These are phyloP conservation scores for Lasioglossum lativentre DNA, from an alignment of 2,888 invertebrate species.

Conservation along the genomic window DNA sequence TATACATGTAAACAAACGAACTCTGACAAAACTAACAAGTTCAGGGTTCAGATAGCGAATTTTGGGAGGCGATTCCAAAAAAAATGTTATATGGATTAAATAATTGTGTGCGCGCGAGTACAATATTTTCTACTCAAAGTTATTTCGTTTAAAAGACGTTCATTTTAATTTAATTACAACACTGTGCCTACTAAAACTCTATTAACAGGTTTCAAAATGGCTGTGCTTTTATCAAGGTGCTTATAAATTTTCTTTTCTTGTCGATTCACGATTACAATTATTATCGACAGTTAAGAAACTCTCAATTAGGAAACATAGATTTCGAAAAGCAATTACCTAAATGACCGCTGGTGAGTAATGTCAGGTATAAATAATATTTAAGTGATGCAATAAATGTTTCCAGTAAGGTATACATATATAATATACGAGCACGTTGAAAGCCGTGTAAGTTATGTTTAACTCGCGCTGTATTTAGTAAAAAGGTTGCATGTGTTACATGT, in stretches of 20 bases:
- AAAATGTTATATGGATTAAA: too few species aligned
- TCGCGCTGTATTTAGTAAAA: background rate
- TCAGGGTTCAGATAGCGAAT: too few species aligned
- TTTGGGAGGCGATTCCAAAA: too few species aligned
- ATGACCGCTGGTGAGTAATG: background rate
- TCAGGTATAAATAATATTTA: background rate
- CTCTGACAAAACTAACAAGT: background rate
- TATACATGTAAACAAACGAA: background rate
- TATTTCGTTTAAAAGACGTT: background rate
- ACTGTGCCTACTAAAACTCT: background rate
- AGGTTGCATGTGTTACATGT: background rate
- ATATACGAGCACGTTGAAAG: background rate
- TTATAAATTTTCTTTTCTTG: background rate
- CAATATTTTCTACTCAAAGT: too few species aligned
- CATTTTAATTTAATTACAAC: background rate
- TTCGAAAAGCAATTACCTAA: too few species aligned
- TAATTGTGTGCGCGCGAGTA: background rate
- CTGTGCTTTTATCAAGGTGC: background rate
- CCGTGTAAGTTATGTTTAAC: background rate
- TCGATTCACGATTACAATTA: background rate
- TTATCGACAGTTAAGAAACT: too few species aligned
- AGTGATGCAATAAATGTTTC: background rate
- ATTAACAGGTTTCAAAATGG: background rate
- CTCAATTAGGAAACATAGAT: too few species aligned
- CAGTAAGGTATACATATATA: background rate